Evolutionary conservation across 2,888 invertebrate species (phyloP), one percentile per base, ranked within the genome.

Genomic region (Meiosimyza platycephala): DNA sequence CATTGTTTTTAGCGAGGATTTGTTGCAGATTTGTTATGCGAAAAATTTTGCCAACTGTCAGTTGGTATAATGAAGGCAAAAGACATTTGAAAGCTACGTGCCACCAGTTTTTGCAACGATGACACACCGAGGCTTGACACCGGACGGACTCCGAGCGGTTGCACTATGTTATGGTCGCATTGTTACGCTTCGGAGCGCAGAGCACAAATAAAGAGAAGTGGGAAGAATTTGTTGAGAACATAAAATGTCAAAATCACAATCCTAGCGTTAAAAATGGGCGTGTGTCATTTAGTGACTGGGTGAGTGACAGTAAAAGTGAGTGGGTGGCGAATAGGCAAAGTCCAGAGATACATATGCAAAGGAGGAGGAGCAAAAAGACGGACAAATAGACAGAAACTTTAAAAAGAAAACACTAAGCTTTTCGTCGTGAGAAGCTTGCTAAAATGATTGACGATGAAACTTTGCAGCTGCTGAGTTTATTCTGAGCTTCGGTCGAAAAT

Each of bases 1-100:
- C 55, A 47, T 47, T 72, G 66, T 50, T 65, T 64, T 68, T 55
- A 47, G 60, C 47, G 55, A 60, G 33, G 47, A 60, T 72, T 54
- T 40, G 40, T 40, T 79, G 82, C 79, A 82, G 83, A 82, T 83
- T 83, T 82, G 82, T 82, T 83, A 83, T 82, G 83, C 82, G 82
- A 78, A 82, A 80, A 82, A 82, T 82, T 81, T 82, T 76, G 81
- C 75, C 79, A 82, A 79, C 77, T 82, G 68, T 57, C 64, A 68
- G 72, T 64, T 50, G 71, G 50, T 51, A 82, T 82, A 83, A 81
- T 83, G 81, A 81, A 81, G 81, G 72, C 72, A 65, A 59, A 69
- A 59, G 72, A 66, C 72, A 69, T 68, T 66, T 72, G 6, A 52
- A 62, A 15, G 40, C 64, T 72, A 74, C 74, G 74, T 72, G 74